Percentiles rank a stretch among this genome's conserved stretches.
Evolutionary conservation across 92 coral and sea anemone genomes (phyloP).

Genomic region (Zoanthus solanderi): DNA sequence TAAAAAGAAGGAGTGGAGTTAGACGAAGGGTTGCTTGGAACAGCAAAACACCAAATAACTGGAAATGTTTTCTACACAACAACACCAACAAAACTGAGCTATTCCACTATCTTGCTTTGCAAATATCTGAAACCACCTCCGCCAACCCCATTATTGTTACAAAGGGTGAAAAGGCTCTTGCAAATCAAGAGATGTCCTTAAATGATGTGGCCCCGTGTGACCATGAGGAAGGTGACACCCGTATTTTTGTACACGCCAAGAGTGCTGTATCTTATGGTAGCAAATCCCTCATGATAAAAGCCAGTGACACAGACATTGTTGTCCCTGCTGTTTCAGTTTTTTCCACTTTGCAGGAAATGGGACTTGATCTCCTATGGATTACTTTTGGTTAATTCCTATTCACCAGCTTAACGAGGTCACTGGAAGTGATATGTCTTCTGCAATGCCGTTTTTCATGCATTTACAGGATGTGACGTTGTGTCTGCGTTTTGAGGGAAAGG

Average conservation of each 20-base stretch:
- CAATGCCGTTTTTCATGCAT: slow-evolving; percentile 31
- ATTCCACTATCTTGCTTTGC: slow-evolving; percentile 64
- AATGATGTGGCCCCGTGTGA: slow-evolving; percentile 21
- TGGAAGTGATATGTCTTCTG: not conserved
- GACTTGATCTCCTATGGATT: slow-evolving; percentile 17
- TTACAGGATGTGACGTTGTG: slow-evolving; percentile 24
- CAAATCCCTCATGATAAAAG: slow-evolving; percentile 40
- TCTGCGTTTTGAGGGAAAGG: slow-evolving; percentile 55
- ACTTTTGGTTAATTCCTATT: slow-evolving; percentile 21
- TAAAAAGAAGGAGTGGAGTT: slow-evolving; percentile 47
- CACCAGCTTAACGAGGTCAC: not conserved
- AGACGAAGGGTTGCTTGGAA: slow-evolving; percentile 58
- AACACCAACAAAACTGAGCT: slow-evolving; percentile 44
- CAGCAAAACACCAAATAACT: slow-evolving; percentile 54
- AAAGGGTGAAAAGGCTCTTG: not conserved
- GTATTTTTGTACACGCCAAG: slow-evolving; percentile 39
- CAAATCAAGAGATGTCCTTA: not conserved
- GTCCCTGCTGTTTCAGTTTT: slow-evolving; percentile 29
- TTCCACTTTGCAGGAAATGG: not conserved
- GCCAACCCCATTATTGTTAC: not conserved
- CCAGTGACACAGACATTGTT: slow-evolving; percentile 44
- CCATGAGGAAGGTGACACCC: slow-evolving; percentile 42
- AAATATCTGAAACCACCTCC: slow-evolving; percentile 28
- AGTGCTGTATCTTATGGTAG: slow-evolving; percentile 17
- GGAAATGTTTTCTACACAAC: slow-evolving; percentile 54